Evolutionary conservation across 2,888 invertebrate genomes (phyloP).

Genomic region (Apeira syringaria): DNA sequence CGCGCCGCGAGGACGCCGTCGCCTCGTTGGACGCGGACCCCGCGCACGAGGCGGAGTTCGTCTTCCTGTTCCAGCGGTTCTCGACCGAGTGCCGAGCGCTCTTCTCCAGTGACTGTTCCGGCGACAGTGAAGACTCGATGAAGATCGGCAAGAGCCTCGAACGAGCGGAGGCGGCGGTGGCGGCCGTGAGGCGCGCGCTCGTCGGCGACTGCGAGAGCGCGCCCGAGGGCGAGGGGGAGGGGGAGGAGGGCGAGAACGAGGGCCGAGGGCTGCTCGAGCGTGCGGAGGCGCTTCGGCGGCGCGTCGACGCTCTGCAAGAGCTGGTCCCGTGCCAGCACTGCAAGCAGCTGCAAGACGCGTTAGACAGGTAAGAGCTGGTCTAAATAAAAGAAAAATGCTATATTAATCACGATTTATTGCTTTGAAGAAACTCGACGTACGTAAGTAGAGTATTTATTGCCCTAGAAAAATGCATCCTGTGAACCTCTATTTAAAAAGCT

Average conservation of each 20-base stretch:
- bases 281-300: constrained; percentile 70
- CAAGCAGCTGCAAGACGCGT: constrained; percentile 79
- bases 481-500: too few species aligned
- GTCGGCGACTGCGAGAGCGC: constrained; percentile 33
- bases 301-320: constrained; percentile 76
- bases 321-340: constrained; percentile 79
- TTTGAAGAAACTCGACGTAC: too few species aligned
- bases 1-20: constrained; percentile 61
- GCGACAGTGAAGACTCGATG: constrained; percentile 82
- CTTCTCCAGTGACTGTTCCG: constrained; percentile 82
- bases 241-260: constrained; percentile 14
- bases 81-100: constrained; percentile 85
- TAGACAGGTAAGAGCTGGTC: constrained; percentile 69
- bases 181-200: constrained; percentile 64
- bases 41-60: constrained; percentile 86
- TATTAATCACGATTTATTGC: too few species aligned
- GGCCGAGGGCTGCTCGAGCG: constrained; percentile 49
- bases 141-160: constrained; percentile 81
- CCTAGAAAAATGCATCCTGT: too few species aligned
- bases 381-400: too few species aligned
- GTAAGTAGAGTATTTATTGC: too few species aligned
- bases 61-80: constrained; percentile 86
- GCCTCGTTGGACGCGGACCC: constrained; percentile 82
- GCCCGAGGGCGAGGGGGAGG: constrained; percentile 14
- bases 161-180: constrained; percentile 75